These are phyloP conservation scores for Tenodera sinensis DNA, from an alignment of 2,888 invertebrate genomes.

Conservation along the genomic window DNA sequence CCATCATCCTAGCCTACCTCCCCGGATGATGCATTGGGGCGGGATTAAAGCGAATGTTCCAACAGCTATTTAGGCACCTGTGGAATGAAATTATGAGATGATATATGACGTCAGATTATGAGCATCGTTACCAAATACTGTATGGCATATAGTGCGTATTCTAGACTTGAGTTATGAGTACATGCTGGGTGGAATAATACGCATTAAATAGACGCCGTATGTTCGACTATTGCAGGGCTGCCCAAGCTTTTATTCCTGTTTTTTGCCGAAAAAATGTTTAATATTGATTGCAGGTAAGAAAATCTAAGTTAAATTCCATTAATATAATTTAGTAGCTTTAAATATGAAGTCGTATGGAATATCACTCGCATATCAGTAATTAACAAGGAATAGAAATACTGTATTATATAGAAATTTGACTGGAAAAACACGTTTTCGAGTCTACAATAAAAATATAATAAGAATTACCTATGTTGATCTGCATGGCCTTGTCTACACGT, in stretches of 20 bases:
- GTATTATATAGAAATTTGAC: too few species aligned
- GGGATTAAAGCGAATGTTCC: constrained; percentile 2
- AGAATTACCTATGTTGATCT: too few species aligned
- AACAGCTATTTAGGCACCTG: constrained; percentile 8
- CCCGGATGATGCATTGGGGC: background rate
- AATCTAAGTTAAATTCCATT: too few species aligned
- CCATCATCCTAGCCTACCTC: background rate
- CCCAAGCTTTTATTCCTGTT: background rate
- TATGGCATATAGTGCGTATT: constrained; percentile 1
- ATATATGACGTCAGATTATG: constrained; percentile 11
- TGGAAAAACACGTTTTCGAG: too few species aligned
- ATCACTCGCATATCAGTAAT: too few species aligned
- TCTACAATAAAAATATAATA: too few species aligned
- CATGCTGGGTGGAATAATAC: background rate
- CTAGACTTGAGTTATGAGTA: constrained; percentile 4
- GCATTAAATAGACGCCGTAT: background rate
- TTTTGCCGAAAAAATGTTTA: too few species aligned
- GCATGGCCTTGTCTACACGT: too few species aligned
- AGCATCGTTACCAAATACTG: constrained; percentile 11
- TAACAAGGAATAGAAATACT: too few species aligned
- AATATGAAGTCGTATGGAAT: too few species aligned
- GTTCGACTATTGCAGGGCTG: background rate
- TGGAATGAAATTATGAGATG: constrained; percentile 17
- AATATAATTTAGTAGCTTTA: too few species aligned
- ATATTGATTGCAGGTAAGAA: too few species aligned